Conservation (phyloP, 1,140 invertebrate genomes). For the Zelostemma sp. region DNA sequence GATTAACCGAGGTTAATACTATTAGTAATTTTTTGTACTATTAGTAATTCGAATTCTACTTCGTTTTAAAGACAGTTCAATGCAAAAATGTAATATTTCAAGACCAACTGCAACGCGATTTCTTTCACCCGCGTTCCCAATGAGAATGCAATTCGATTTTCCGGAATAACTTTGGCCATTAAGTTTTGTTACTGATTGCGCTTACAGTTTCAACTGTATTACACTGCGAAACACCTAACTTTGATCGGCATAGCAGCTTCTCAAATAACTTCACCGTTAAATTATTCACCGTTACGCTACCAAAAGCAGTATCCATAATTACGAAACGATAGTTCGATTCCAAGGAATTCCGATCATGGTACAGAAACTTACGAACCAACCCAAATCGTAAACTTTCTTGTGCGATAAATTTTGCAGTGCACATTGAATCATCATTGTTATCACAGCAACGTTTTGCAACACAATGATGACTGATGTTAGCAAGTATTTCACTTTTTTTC, state of each 20-base stretch:
- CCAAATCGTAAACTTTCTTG: too few species aligned
- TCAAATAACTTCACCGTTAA: slow-evolving; percentile 42
- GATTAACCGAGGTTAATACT: too few species aligned
- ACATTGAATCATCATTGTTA: too few species aligned
- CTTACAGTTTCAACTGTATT: slow-evolving; percentile 43
- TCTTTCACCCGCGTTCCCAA: slow-evolving; percentile 15
- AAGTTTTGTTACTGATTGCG: slow-evolving; percentile 37
- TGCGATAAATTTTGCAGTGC: too few species aligned
- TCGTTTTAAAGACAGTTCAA: background rate
- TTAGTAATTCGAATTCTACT: too few species aligned
- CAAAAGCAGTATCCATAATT: slow-evolving; percentile 40
- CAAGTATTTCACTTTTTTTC: slow-evolving; percentile 29
- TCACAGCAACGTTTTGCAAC: slow-evolving; percentile 2
- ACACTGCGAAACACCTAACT: slow-evolving; percentile 34
- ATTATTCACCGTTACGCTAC: slow-evolving; percentile 33
- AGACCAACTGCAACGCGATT: slow-evolving; percentile 22
- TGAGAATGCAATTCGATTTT: slow-evolving; percentile 38
- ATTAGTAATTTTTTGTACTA: too few species aligned
- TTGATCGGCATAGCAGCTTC: slow-evolving; percentile 39
- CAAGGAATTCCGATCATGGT: background rate
- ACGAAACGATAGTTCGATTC: slow-evolving; percentile 36
- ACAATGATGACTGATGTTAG: background rate
- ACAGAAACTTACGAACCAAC: background rate
- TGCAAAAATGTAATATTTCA: background rate
- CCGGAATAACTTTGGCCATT: slow-evolving; percentile 40